Conservation (phyloP, 2,113 vertebrate species). For the Callorhinus ursinus region DNA sequence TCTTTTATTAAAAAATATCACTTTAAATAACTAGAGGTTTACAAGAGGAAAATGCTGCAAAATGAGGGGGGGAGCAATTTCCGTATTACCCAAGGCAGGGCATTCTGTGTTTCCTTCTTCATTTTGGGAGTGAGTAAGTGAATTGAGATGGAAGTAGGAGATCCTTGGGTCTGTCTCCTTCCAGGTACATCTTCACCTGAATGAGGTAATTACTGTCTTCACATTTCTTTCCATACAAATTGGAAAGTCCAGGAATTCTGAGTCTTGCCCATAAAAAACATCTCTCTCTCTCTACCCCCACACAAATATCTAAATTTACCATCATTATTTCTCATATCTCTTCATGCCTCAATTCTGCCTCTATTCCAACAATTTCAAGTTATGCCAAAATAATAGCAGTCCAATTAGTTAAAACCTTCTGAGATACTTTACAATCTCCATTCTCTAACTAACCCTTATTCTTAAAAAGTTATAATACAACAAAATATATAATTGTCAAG, state of each 20-base stretch:
- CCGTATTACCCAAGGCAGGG: no score
- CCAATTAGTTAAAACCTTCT: not conserved
- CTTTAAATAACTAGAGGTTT: constrained; percentile 20
- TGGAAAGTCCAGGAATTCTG: not conserved
- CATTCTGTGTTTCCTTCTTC: not conserved
- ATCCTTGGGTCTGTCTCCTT: not conserved
- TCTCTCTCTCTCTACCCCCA: not conserved
- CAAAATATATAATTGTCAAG: not conserved
- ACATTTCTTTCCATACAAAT: not conserved
- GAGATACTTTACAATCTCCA: not conserved
- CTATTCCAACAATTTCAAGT: not conserved
- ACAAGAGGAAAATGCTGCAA: not conserved
- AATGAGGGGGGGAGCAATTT: not conserved
- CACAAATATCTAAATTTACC: not conserved
- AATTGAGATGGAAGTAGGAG: not conserved
- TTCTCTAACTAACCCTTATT: not conserved
- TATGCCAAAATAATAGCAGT: not conserved
- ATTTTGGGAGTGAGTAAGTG: not conserved
- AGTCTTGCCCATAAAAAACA: not conserved
- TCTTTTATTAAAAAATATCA: not conserved
- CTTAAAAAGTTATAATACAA: not conserved
- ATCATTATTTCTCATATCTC: not conserved
- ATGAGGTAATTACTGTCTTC: not conserved
- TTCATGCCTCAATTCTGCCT: not conserved
- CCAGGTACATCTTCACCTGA: not conserved